Conservation (phyloP, 2,888 invertebrate genomes). For the Ametastegia equiseti region DNA sequence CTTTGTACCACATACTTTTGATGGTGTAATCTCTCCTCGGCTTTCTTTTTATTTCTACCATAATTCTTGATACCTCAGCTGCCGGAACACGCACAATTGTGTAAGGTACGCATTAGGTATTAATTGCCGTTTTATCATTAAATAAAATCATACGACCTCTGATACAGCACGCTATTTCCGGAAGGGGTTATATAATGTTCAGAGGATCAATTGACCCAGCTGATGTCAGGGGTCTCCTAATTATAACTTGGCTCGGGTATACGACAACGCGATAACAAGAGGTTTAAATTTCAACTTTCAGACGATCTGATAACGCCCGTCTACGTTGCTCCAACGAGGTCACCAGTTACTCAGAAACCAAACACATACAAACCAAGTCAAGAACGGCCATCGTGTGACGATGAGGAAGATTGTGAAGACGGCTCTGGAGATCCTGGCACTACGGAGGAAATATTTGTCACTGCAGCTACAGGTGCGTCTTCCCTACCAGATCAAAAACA, state of each 20-base stretch:
- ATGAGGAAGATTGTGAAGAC: conserved; percentile 89
- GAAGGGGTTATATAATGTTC: not conserved
- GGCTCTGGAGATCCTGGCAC: conserved; percentile 88
- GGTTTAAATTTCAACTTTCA: conserved; percentile 54
- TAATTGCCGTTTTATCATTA: not conserved
- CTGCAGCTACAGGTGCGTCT: conserved; percentile 71
- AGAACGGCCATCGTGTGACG: conserved; percentile 81
- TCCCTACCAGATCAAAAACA: not conserved
- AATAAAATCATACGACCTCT: not conserved
- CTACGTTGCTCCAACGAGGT: conserved; percentile 89
- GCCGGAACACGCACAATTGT: not conserved
- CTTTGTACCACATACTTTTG: not conserved
- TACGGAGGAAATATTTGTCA: conserved; percentile 79
- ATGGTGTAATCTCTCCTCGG: not conserved
- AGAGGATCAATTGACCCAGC: not conserved
- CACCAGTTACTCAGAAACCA: conserved; percentile 76
- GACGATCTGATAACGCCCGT: conserved; percentile 96
- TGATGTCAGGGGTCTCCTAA: conserved; percentile 32
- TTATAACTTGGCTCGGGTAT: conserved; percentile 19
- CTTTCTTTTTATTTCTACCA: not conserved
- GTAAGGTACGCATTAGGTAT: not conserved
- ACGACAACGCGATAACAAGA: not conserved
- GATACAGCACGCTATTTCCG: conserved; percentile 4
- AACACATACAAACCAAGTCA: conserved; percentile 66
- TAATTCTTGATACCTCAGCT: not conserved